These are phyloP conservation scores for Ptilonorhynchus violaceus DNA, from an alignment of 2,113 vertebrate genomes.

Conservation along the genomic window DNA sequence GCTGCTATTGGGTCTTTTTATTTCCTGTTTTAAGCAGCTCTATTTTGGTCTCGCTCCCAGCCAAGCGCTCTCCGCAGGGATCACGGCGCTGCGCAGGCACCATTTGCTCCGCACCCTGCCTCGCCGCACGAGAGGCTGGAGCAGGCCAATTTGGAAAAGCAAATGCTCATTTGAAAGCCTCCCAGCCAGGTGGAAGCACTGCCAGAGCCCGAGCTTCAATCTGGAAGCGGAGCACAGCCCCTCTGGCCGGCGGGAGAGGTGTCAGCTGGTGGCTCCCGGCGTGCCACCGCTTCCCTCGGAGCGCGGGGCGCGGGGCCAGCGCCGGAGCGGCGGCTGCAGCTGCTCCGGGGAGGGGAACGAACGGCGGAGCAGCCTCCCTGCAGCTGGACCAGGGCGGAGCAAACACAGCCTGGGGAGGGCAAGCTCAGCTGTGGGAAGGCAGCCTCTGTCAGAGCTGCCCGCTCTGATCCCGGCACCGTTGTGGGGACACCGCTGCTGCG, in stretches of 20 bases:
- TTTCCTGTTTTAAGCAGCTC: slow-evolving; percentile 29
- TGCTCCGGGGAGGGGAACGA: background rate
- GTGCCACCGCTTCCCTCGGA: background rate
- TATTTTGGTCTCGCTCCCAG: background rate
- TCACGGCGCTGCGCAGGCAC: background rate
- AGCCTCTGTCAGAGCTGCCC: background rate
- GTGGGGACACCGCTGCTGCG: rapidly evolving
- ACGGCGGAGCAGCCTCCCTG: background rate
- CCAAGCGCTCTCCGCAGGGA: background rate
- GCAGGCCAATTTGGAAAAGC: slow-evolving; percentile 3
- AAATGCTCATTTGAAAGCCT: slow-evolving; percentile 12
- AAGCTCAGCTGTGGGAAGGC: background rate
- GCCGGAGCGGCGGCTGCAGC: background rate
- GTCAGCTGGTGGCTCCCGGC: background rate
- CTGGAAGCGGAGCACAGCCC: background rate
- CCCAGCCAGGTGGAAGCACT: background rate
- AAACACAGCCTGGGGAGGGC: background rate
- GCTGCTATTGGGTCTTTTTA: background rate
- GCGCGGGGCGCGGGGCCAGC: background rate
- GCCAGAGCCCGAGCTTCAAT: background rate
- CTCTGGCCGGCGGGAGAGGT: background rate
- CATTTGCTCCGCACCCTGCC: background rate
- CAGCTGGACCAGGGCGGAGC: background rate
- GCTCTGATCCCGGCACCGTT: background rate
- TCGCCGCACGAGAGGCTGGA: background rate